Percentiles rank a stretch among this genome's conserved stretches.
phyloP scores from a whole-genome alignment of 2,113 vertebrate species.

The Piprites chloris region DNA sequence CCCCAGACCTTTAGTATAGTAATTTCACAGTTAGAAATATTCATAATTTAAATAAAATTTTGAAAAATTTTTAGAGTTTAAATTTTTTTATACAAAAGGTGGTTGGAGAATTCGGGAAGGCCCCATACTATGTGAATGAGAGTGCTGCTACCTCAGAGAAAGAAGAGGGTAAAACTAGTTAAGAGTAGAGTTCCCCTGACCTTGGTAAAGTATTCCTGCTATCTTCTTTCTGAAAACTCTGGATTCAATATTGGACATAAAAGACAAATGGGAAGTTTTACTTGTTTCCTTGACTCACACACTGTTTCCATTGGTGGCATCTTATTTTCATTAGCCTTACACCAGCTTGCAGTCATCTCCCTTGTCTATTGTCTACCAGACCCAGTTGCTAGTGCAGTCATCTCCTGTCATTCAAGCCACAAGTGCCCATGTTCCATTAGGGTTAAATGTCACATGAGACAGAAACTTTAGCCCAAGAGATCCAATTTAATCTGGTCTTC shows the following conservation, averaged over 20 bases:
- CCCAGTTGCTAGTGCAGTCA: background rate
- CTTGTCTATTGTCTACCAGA: background rate
- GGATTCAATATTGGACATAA: background rate
- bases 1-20: background rate
- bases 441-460: background rate
- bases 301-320: background rate
- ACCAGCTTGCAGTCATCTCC: background rate
- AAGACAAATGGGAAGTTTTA: background rate
- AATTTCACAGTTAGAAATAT: background rate
- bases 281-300: background rate
- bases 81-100: background rate
- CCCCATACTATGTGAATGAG: background rate
- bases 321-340: background rate
- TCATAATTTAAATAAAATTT: background rate
- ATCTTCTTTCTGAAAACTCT: background rate
- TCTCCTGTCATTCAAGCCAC: background rate
- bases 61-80: background rate
- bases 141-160: background rate
- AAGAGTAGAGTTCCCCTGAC: background rate
- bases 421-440: background rate
- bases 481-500: background rate
- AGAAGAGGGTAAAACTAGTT: background rate
- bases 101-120: background rate
- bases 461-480: background rate
- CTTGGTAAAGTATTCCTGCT: background rate